Evolutionary conservation across 2,888 invertebrate species (phyloP), one percentile per base, ranked within the genome.

Genomic region (Leuctra nigra): DNA sequence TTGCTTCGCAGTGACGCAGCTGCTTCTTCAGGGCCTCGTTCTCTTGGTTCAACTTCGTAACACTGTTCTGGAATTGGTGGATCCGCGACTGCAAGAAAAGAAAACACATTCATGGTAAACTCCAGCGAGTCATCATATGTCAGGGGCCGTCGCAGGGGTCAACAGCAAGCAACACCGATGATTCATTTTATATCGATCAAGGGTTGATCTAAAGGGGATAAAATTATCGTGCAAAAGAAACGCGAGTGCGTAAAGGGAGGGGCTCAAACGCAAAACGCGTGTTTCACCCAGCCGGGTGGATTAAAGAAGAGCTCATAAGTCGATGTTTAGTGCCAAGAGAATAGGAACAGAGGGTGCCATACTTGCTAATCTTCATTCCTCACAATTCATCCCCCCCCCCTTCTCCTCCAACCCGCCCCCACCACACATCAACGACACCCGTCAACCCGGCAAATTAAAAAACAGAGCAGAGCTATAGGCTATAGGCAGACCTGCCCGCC

Each of bases 21-120:
- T 83, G 82, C 53, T 78, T 76, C 35, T 82, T 77, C 61, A 87
- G 76, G 54, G 83, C 76, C 65, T 82, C 81, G 74, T 85, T 84
- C 71, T 87, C 86, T 59, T 80, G 75, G 63, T 80, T 81, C 67
- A 87, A 73, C 61, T 82, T 77, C 55, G 80, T 74, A 64, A 86
- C 77, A 62, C 85, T 82, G 64, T 75, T 76, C 69, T 85, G 85
- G 71, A 84, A 85, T 70, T 86, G 86, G 60, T 82, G 81, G 63
- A 84, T 81, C 60, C 85, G 84, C 57, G 82, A 80, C 86, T 84
- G 77, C 18, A 24, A 72, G 74, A 55, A 60, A 55, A 59, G 18
- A 57, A 47, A 56, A 58, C 24, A 24, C 13, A 36, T 14, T 41
- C 14, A 11, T 4, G 14, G 6, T 14, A 41, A 41, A 29, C 29